phyloP scores from a whole-genome alignment of 2,113 vertebrate species.

The Hippocampus abdominalis region DNA sequence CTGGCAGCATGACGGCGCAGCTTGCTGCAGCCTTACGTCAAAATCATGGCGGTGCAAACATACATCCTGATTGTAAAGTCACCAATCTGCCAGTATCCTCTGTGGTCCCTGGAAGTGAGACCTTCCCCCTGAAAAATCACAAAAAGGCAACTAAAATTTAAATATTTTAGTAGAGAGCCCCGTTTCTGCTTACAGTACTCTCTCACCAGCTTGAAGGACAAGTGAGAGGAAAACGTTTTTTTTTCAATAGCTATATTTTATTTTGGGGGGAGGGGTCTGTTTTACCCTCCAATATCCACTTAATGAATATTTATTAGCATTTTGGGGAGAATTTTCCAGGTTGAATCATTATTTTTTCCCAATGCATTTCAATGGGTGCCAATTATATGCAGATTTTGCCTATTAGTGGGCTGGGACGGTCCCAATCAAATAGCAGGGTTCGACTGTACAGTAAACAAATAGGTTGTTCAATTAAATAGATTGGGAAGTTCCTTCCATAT shows the following conservation, averaged over 20 bases:
- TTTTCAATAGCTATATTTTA: not conserved
- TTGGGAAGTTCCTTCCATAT: no score
- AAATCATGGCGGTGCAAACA: slow-evolving; percentile 32
- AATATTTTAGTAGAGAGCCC: not conserved
- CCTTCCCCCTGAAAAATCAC: not conserved
- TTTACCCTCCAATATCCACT: no score
- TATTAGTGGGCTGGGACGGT: no score
- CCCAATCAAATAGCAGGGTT: no score
- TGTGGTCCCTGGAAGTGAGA: not conserved
- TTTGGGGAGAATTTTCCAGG: no score
- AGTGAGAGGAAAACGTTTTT: not conserved
- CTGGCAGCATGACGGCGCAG: slow-evolving; percentile 81
- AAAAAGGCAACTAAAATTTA: not conserved
- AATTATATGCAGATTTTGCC: no score
- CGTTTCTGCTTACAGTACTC: not conserved
- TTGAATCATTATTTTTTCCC: no score
- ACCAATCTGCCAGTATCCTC: not conserved
- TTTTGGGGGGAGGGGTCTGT: no score
- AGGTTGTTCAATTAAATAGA: no score
- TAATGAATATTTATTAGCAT: no score
- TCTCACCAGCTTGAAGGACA: not conserved
- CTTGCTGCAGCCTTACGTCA: slow-evolving; percentile 28
- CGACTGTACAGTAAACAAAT: no score
- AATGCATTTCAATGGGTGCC: no score
- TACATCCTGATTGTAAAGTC: slow-evolving; percentile 5